A percentile compares a stretch with the other conserved stretches of the same genome.
Evolutionary conservation across 30 jellyfish, hydroid and myxozoan genomes (phyloP).

Genomic region (Chrysaora quinquecirrha): DNA sequence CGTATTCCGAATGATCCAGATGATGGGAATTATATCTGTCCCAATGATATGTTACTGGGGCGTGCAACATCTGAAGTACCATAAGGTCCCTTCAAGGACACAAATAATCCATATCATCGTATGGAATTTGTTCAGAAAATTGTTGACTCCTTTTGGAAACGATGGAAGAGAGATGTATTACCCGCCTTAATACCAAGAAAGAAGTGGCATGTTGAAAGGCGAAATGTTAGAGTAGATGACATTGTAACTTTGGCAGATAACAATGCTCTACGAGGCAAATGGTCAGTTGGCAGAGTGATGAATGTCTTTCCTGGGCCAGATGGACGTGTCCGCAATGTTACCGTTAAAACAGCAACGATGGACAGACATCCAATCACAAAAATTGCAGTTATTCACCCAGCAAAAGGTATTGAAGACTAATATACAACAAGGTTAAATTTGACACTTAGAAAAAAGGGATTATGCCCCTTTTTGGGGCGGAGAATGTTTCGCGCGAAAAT

Average conservation of each 20-base stretch:
- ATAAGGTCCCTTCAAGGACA: constrained; percentile 81
- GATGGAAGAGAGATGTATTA: constrained; percentile 77
- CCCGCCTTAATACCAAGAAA: constrained; percentile 56
- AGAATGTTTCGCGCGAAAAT: constrained; percentile 68
- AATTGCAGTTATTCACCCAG: constrained; percentile 54
- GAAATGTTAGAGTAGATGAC: constrained; percentile 40
- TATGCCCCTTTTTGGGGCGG: constrained; percentile 57
- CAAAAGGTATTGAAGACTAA: constrained; percentile 5
- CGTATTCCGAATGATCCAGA: constrained; percentile 75
- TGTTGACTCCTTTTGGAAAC: constrained; percentile 59
- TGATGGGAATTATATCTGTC: constrained; percentile 82
- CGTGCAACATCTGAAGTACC: constrained; percentile 79
- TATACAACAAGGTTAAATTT: constrained; percentile 2
- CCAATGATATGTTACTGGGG: constrained; percentile 73
- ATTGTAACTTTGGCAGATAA: constrained; percentile 29
- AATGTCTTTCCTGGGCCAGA: constrained; percentile 60
- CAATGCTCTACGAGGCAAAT: constrained; percentile 69
- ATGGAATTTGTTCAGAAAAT: constrained; percentile 64
- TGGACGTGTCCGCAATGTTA: constrained; percentile 62
- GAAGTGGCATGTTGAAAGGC: constrained; percentile 26
- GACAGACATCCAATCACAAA: constrained; percentile 63
- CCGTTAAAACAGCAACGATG: constrained; percentile 47
- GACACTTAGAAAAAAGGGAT: constrained; percentile 14
- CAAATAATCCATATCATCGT: constrained; percentile 50
- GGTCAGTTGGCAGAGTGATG: constrained; percentile 39